These are phyloP conservation scores for Marasmarcha lunaedactyla DNA, from an alignment of 2,888 invertebrate species.

Conservation along the genomic window DNA sequence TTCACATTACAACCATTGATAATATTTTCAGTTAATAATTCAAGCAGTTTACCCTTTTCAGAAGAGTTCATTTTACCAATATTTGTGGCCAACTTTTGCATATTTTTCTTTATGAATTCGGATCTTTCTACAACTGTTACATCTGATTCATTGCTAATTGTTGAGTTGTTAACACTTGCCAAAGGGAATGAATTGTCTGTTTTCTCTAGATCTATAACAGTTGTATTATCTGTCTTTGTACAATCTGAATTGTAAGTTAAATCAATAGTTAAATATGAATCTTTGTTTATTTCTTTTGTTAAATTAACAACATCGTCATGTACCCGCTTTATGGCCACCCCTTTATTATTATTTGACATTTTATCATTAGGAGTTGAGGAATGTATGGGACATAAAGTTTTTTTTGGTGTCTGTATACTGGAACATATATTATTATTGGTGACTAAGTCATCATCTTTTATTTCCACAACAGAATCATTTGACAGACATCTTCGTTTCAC, in stretches of 20 bases:
- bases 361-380: slow-evolving; percentile 36
- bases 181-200: slow-evolving; percentile 18
- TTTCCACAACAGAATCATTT: not conserved
- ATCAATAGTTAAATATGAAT: slow-evolving; percentile 48
- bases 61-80: slow-evolving; percentile 33
- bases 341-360: slow-evolving; percentile 15
- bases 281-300: slow-evolving; percentile 35
- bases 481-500: not conserved
- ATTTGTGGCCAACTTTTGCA: slow-evolving; percentile 34
- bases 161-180: slow-evolving; percentile 25
- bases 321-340: slow-evolving; percentile 15
- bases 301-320: slow-evolving; percentile 23
- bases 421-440: slow-evolving; percentile 12
- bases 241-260: slow-evolving; percentile 23
- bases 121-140: slow-evolving; percentile 34
- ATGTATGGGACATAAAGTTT: slow-evolving; percentile 14
- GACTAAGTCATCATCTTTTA: slow-evolving; percentile 24
- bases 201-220: slow-evolving; percentile 35
- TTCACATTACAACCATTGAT: slow-evolving; percentile 35
- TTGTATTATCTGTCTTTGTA: slow-evolving; percentile 10
- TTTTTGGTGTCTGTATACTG: slow-evolving; percentile 5
- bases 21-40: slow-evolving; percentile 40
- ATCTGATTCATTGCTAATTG: slow-evolving; percentile 47
- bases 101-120: slow-evolving; percentile 15
- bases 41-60: slow-evolving; percentile 38